These are phyloP conservation scores for Heliconius himera DNA, from an alignment of 1,140 invertebrate genomes.

Conservation along the genomic window DNA sequence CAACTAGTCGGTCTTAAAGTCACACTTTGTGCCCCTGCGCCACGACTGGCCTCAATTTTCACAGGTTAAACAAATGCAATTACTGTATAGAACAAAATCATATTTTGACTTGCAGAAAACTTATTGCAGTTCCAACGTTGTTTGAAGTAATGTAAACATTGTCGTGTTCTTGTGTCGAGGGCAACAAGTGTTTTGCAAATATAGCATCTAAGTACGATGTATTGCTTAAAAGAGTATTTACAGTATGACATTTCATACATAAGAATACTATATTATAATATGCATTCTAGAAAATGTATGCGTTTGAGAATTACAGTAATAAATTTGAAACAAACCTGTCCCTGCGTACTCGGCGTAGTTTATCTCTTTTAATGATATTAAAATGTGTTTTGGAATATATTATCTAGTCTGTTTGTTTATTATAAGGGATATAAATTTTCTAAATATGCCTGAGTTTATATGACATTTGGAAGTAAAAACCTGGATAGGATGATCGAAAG, in stretches of 20 bases:
- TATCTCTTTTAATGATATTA: conserved; percentile 4
- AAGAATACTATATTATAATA: conserved; percentile 25
- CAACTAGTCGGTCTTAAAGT: too few species aligned
- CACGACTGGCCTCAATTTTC: too few species aligned
- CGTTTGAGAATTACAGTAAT: not conserved
- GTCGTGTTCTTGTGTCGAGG: conserved; percentile 41
- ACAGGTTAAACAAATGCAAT: not conserved
- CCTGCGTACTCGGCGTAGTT: not conserved
- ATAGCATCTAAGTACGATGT: conserved; percentile 23
- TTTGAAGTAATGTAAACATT: conserved; percentile 49
- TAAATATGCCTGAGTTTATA: too few species aligned
- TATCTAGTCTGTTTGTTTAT: not conserved
- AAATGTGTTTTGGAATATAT: not conserved
- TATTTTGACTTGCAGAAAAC: conserved; percentile 26
- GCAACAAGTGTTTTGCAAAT: conserved; percentile 63
- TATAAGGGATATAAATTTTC: too few species aligned
- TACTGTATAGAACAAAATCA: not conserved
- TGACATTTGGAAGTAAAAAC: too few species aligned
- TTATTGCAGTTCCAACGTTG: conserved; percentile 44
- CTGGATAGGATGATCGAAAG: too few species aligned
- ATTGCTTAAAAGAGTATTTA: conserved; percentile 30
- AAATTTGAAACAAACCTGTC: not conserved
- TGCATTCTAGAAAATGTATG: conserved; percentile 19
- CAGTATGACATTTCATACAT: conserved; percentile 27
- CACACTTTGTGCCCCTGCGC: too few species aligned